These are phyloP conservation scores for Arnoldichthys spilopterus DNA, from an alignment of 2,797 vertebrate genomes.

Conservation along the genomic window DNA sequence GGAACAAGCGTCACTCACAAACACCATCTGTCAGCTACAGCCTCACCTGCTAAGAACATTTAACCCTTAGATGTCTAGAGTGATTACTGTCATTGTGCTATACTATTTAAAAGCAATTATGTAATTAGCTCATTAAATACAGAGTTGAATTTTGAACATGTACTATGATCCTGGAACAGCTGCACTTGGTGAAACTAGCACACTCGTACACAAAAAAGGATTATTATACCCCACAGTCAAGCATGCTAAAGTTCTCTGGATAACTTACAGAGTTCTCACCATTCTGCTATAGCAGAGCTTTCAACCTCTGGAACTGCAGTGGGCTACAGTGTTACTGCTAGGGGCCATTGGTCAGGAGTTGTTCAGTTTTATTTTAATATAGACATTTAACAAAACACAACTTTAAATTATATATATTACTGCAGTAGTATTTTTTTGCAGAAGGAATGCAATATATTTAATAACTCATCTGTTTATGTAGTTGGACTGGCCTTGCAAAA, in stretches of 20 bases:
- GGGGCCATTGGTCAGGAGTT: too few relatives aligned
- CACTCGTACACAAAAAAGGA: background rate
- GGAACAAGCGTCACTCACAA: conserved; percentile 80
- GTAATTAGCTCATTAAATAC: background rate
- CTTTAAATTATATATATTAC: too few relatives aligned
- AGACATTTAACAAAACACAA: too few relatives aligned
- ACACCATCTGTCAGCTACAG: conserved; percentile 87
- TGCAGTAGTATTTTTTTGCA: too few relatives aligned
- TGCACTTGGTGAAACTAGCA: background rate
- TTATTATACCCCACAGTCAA: background rate
- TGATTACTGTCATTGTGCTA: background rate
- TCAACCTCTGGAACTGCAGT: too few relatives aligned
- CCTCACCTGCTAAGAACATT: conserved; percentile 72
- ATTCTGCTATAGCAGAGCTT: too few relatives aligned
- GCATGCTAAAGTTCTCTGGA: background rate
- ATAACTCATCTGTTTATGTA: too few relatives aligned
- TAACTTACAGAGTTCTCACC: too few relatives aligned
- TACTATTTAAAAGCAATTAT: background rate
- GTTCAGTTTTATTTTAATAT: too few relatives aligned
- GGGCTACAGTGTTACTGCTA: too few relatives aligned
- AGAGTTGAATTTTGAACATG: background rate
- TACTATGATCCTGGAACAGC: background rate
- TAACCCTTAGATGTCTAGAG: conserved; percentile 68
- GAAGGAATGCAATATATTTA: too few relatives aligned
- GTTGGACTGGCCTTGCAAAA: too few relatives aligned